Evolutionary conservation across 2,797 vertebrate genomes (phyloP).

Genomic region (Sitta carolinensis): DNA sequence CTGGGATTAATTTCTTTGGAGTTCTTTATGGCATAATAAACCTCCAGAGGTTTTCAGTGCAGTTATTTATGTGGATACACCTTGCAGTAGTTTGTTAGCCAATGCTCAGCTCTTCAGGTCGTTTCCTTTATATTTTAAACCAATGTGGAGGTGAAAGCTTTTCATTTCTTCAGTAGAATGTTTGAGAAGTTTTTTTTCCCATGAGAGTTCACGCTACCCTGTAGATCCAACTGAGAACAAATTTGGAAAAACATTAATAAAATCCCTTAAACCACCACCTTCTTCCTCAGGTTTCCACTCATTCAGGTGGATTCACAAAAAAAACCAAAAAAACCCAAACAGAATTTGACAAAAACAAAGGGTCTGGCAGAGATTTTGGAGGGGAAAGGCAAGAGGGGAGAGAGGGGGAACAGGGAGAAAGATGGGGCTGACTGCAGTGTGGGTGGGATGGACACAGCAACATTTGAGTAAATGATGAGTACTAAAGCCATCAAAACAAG

Average conservation of each 20-base stretch:
- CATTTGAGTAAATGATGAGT: fast-evolving
- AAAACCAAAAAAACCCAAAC: background rate
- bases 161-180: background rate
- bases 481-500: background rate
- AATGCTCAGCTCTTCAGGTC: background rate
- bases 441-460: background rate
- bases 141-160: background rate
- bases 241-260: background rate
- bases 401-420: background rate
- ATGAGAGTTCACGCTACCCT: background rate
- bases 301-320: background rate
- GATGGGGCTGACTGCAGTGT: background rate
- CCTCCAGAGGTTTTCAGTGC: background rate
- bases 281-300: background rate
- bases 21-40: background rate
- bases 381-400: background rate
- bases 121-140: background rate
- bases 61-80: background rate
- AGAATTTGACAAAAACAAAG: background rate
- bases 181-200: background rate
- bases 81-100: background rate
- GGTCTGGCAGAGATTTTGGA: background rate
- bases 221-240: background rate
- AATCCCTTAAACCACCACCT: background rate
- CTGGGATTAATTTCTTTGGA: background rate